phyloP scores from a whole-genome alignment of 2,888 invertebrate species.

The Digitonthophagus gazella region DNA sequence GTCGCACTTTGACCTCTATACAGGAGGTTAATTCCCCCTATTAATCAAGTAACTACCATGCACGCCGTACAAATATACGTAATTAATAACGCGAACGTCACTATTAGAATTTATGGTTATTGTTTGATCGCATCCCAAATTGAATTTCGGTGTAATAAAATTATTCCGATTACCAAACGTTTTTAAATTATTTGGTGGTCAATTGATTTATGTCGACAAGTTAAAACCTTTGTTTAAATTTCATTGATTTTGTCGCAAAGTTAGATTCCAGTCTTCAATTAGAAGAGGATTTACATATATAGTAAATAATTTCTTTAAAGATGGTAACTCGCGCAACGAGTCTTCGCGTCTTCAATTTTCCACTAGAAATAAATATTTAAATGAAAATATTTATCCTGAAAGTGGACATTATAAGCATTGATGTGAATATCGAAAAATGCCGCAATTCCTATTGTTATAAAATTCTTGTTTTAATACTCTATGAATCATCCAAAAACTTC shows the following conservation, averaged over 20 bases:
- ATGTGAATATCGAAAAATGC: too few relatives aligned
- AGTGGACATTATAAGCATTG: too few relatives aligned
- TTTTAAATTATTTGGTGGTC: background rate
- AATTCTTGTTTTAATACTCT: too few relatives aligned
- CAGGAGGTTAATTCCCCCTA: slow-evolving; percentile 24
- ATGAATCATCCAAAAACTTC: too few relatives aligned
- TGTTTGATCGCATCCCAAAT: background rate
- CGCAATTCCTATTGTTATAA: too few relatives aligned
- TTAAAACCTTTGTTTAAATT: background rate
- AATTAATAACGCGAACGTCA: slow-evolving; percentile 21
- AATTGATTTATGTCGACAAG: background rate
- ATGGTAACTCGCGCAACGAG: too few relatives aligned
- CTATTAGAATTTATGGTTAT: slow-evolving; percentile 23
- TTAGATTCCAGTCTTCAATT: too few relatives aligned
- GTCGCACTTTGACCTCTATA: slow-evolving; percentile 23
- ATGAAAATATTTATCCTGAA: too few relatives aligned
- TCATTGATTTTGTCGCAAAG: background rate
- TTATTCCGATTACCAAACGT: background rate
- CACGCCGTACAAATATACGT: slow-evolving; percentile 21
- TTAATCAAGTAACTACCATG: slow-evolving; percentile 24
- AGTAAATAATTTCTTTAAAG: too few relatives aligned
- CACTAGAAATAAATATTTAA: too few relatives aligned
- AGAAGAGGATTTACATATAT: too few relatives aligned
- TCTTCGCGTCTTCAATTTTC: too few relatives aligned
- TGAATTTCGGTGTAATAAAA: background rate